phyloP scores from a whole-genome alignment of 37 sponge, comb jelly and placozoan genomes.

The Cliona cf. orientalis region DNA sequence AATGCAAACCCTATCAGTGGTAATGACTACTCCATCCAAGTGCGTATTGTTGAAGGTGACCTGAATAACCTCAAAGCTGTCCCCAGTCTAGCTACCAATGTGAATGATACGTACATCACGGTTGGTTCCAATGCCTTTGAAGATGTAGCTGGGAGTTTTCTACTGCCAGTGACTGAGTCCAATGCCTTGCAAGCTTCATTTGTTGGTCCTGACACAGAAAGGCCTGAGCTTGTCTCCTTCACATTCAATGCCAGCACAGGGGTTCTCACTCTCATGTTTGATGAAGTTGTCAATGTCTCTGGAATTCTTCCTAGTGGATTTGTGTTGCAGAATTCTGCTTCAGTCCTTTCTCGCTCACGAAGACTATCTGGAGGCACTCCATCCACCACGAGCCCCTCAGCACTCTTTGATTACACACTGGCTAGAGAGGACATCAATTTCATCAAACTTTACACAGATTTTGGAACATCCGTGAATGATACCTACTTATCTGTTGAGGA shows the following conservation, averaged over 20 bases:
- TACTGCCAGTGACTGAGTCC: constrained; percentile 52
- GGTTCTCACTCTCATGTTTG: constrained; percentile 66
- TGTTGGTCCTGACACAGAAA: constrained; percentile 56
- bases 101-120: constrained; percentile 73
- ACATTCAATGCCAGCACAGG: constrained; percentile 78
- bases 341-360: not conserved
- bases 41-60: constrained; percentile 43
- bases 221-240: constrained; percentile 58
- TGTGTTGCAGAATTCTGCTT: constrained; percentile 66
- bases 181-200: constrained; percentile 55
- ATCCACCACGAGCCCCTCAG: constrained; percentile 45
- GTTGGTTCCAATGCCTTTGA: constrained; percentile 58
- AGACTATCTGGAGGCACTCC: constrained; percentile 68
- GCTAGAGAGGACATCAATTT: constrained; percentile 66
- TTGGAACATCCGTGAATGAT: constrained; percentile 65
- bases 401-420: constrained; percentile 58
- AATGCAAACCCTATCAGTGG: constrained; percentile 20
- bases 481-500: constrained; percentile 57
- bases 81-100: constrained; percentile 45
- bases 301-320: constrained; percentile 51
- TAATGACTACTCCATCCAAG: constrained; percentile 60
- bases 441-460: constrained; percentile 73
- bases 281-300: constrained; percentile 76
- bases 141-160: constrained; percentile 48
- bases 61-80: constrained; percentile 70